A percentile compares a stretch with the other conserved stretches of the same genome.
phyloP scores from a whole-genome alignment of 1,140 invertebrate species.

The Schlechtendalia chinensis region DNA sequence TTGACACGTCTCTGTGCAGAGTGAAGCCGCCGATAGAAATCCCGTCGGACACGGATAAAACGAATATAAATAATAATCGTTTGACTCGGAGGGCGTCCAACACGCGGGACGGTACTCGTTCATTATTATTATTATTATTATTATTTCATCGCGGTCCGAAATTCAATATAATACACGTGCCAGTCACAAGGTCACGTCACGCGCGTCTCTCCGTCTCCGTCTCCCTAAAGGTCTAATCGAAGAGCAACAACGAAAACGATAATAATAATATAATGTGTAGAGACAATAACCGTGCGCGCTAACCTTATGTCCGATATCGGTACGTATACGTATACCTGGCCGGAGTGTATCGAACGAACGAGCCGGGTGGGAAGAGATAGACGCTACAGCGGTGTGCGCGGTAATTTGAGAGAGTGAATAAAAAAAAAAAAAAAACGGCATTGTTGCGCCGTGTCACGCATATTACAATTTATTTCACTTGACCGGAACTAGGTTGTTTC shows the following conservation, averaged over 20 bases:
- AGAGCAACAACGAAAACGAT: conserved; percentile 11
- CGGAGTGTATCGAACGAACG: conserved; percentile 4
- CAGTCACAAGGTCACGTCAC: conserved; percentile 19
- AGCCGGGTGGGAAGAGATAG: background rate
- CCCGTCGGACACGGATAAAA: background rate
- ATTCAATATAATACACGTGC: background rate
- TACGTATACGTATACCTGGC: background rate
- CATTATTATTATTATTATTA: no score
- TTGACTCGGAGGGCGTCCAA: background rate
- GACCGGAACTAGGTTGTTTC: conserved; percentile 47
- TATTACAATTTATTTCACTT: conserved; percentile 49
- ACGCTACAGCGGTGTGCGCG: background rate
- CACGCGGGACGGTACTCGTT: background rate
- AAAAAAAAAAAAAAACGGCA: conserved; percentile 33
- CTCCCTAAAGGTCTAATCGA: conserved; percentile 12
- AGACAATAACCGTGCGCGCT: conserved; percentile 42
- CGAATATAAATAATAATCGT: conserved; percentile 18
- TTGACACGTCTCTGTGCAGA: background rate
- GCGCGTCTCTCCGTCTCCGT: background rate
- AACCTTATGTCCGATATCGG: conserved; percentile 33
- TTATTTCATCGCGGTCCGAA: background rate
- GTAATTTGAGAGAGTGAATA: conserved; percentile 45
- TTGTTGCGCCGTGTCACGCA: conserved; percentile 45
- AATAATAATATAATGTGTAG: conserved; percentile 16
- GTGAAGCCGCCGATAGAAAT: background rate